Evolutionary conservation across 2,888 invertebrate species (phyloP), one percentile per base, ranked within the genome.

Genomic region (Drosophila meridiana): DNA sequence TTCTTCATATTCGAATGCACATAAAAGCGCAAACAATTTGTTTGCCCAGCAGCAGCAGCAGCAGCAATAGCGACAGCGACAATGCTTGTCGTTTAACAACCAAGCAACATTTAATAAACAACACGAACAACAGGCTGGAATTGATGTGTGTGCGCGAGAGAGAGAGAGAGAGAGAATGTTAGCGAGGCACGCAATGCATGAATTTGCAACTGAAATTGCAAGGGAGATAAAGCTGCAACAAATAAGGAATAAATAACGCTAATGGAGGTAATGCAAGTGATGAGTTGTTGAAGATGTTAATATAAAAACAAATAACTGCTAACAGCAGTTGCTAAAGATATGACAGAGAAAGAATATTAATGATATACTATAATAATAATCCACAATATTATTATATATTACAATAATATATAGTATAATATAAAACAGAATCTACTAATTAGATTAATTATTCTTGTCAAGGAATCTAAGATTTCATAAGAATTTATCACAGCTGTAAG

Each of bases 101-200:
- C 70, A 52, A 20, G 43, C 71, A 82, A 76, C 87, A 78, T 83
- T 83, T 84, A 81, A 79, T 70, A 73, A 84, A 75, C 72, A 82
- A 45, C 42, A 50, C 45, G 38, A 52, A 52, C 50, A 69, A 40
- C 40, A 59, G 45, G 13, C 45, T 13, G 52, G 53, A 32, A n/a
- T 9, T n/a, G 48, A 50, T 61, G 0, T 40, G 14, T n/a, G 20
- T 34, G 14, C 20, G 14, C 30, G 42, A 48, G 34, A 3, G 9
- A 69, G 65, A 30, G 50, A 20, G 14, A 26, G 14, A 32, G 42
- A 48, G 34, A 3, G 9, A 69, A 63, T 28, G 50, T 56, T 65
- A 69, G 72, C 59, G 55, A 66, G 81, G 75, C 82, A 77, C 38
- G 70, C 69, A 68, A 40, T 30, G 56, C 13, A 40, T 28, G 28